Evolutionary conservation across 1,140 invertebrate species (phyloP).

Genomic region (Campoletis sonorensis): DNA sequence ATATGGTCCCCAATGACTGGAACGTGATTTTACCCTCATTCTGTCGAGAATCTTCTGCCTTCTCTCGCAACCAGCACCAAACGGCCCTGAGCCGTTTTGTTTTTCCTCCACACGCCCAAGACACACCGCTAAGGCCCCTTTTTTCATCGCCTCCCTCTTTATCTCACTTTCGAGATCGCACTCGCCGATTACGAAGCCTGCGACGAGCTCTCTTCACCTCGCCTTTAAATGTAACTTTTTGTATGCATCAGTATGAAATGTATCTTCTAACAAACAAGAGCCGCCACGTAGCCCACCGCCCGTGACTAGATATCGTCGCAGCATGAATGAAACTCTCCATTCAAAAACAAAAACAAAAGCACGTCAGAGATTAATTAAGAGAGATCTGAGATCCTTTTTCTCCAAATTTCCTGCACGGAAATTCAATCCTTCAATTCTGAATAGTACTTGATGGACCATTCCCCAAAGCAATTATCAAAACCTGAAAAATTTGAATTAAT

Average conservation of each 20-base stretch:
- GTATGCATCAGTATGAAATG: neutral
- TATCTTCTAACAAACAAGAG: slow-evolving; percentile 56
- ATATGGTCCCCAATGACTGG: neutral
- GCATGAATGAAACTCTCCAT: slow-evolving; percentile 64
- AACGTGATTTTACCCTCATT: slow-evolving; percentile 40
- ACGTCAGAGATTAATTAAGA: slow-evolving; percentile 30
- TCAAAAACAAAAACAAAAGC: slow-evolving; percentile 51
- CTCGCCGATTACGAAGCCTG: slow-evolving; percentile 58
- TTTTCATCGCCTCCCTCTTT: slow-evolving; percentile 31
- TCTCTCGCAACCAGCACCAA: neutral
- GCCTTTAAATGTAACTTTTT: neutral
- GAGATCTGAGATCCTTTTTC: neutral
- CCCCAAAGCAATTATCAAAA: no score
- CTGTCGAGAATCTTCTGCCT: slow-evolving; percentile 28
- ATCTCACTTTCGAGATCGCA: slow-evolving; percentile 59
- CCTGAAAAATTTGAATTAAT: no score
- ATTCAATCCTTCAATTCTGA: no score
- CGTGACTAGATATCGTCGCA: slow-evolving; percentile 63
- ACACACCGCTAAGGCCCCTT: slow-evolving; percentile 41
- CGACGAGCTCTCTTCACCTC: slow-evolving; percentile 51
- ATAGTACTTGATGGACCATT: no score
- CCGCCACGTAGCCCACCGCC: slow-evolving; percentile 61
- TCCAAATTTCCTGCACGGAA: slow-evolving; percentile 27
- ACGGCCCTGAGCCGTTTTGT: slow-evolving; percentile 32
- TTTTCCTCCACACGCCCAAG: slow-evolving; percentile 43